phyloP scores from a whole-genome alignment of 2,888 invertebrate species.

The Temnothorax unifasciatus region DNA sequence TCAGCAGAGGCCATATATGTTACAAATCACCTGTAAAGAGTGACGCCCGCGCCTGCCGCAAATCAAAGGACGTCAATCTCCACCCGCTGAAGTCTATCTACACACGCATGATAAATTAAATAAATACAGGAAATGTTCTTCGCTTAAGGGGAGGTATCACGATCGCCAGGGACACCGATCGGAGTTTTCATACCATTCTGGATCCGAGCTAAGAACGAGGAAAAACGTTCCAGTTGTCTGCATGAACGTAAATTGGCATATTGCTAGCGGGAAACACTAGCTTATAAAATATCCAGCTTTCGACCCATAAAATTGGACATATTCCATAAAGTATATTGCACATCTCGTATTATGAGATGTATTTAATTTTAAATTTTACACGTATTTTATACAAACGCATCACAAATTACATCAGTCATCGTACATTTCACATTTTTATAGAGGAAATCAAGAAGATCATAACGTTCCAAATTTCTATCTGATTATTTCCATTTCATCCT shows the following conservation, averaged over 20 bases:
- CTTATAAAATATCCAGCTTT: conserved; percentile 6
- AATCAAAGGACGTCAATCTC: conserved; percentile 38
- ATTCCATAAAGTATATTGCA: background rate
- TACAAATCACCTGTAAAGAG: conserved; percentile 57
- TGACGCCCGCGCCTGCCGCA: conserved; percentile 27
- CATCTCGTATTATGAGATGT: background rate
- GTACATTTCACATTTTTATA: background rate
- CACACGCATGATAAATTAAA: conserved; percentile 70
- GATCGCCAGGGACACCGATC: conserved; percentile 52
- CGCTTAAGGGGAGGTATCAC: conserved; percentile 45
- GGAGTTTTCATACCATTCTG: conserved; percentile 11
- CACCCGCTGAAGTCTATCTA: conserved; percentile 49
- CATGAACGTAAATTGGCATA: conserved; percentile 31
- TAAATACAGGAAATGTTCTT: conserved; percentile 60
- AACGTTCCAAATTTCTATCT: background rate
- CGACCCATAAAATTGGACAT: background rate
- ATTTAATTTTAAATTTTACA: conserved; percentile 32
- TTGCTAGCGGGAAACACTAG: background rate
- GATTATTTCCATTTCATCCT: background rate
- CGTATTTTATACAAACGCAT: background rate
- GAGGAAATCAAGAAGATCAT: background rate
- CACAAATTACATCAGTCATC: background rate
- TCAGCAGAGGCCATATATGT: conserved; percentile 50
- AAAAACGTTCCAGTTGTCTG: conserved; percentile 18
- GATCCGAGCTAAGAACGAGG: conserved; percentile 16